Base-by-base conservation (phyloP, 2,888 invertebrate species). In the Diadegma fenestrale region DNA sequence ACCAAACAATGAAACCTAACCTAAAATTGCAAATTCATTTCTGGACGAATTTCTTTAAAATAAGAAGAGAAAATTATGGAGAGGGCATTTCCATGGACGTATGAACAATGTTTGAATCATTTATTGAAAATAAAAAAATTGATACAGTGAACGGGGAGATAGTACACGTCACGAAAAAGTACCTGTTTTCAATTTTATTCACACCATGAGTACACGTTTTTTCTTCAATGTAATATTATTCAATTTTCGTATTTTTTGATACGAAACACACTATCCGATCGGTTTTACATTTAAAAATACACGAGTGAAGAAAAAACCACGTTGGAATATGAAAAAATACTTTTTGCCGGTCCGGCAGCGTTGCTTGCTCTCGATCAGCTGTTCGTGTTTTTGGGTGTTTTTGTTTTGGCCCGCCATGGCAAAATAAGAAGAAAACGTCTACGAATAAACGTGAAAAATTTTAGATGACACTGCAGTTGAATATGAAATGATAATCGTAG, bases 281-380 rank as follows among this genome's bases (percentile, higher is more conserved):
- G 26, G 26, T 12, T 33, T n/a, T n/a, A 22, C 58, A 17, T 14
- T 4, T 12, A 2, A 63, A 37, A 19, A 30, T 22, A 75, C 45
- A 75, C 51, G 30, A 1, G 19, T 30, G 14, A 45, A 69, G 58
- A 10, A 22, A 37, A 26, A 14, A 41, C 30, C 17, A 58, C n/a
- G 6, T 41, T 43, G 69, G 17, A 41, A 48, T 41, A 17, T 69
- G 51, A 80, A 75, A 75, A 76, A 45, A 58, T 58, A 54, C 45
- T 54, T 30, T 48, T 63, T 43, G 43, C 68, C 51, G 69, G 37
- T 22, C 22, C 54, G 30, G 10, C 73, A 26, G 14, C 26, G 48
- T 66, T 80, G 82, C 75, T 33, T 41, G 22, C 1, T 30, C 45
- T 22, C 41, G 66, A 86, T 86, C 86, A 84, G 86, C 86, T 87